phyloP scores from a whole-genome alignment of 2,888 invertebrate species.

The Ceramica pisi region DNA sequence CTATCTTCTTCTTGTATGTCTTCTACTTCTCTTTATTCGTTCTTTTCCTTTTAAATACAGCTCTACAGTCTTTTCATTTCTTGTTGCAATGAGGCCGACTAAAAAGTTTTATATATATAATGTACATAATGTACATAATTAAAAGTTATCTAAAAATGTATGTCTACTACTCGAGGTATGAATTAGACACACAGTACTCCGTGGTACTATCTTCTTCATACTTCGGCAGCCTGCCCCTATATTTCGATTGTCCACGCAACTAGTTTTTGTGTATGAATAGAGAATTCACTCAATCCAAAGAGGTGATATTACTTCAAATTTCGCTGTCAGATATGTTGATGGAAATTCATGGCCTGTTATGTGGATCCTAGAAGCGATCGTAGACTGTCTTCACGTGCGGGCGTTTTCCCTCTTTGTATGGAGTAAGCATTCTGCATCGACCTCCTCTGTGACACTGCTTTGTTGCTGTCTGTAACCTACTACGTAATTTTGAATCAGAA shows the following conservation, averaged over 20 bases:
- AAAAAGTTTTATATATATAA: too few species aligned
- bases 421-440: constrained; percentile 1
- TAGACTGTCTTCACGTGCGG: too few species aligned
- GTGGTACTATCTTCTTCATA: too few species aligned
- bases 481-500: constrained; percentile 47
- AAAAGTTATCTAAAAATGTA: too few species aligned
- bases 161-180: not conserved
- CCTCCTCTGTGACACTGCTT: constrained; percentile 24
- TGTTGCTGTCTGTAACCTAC: constrained; percentile 22
- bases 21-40: too few species aligned
- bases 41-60: too few species aligned
- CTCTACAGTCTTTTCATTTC: too few species aligned
- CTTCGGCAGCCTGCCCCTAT: too few species aligned
- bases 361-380: not conserved
- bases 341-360: not conserved
- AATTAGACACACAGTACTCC: too few species aligned
- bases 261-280: not conserved
- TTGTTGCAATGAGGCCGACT: too few species aligned
- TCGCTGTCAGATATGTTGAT: not conserved
- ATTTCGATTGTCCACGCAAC: not conserved
- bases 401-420: not conserved
- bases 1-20: too few species aligned
- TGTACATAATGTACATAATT: too few species aligned
- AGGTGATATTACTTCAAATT: not conserved
- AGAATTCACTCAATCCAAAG: not conserved